Evolutionary conservation across 1,140 invertebrate genomes (phyloP).

Genomic region (Cepaea nemoralis): DNA sequence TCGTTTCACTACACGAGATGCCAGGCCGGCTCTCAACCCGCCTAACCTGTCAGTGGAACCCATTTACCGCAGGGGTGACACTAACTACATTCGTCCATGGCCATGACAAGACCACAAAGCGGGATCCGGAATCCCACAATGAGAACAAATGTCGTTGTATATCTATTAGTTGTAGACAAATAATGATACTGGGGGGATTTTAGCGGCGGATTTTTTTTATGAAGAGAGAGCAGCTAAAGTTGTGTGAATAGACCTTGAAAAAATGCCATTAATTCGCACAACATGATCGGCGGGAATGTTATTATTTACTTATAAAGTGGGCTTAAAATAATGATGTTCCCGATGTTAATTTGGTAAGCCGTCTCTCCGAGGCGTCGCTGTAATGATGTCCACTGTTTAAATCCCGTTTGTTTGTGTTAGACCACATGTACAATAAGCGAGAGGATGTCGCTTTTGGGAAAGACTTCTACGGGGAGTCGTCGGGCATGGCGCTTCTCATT

Average conservation of each 20-base stretch:
- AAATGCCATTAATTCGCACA: not conserved
- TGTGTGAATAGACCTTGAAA: not conserved
- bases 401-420: not conserved
- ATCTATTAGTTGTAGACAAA: constrained; percentile 18
- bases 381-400: constrained; percentile 16
- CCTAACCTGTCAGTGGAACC: constrained; percentile 3
- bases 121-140: not conserved
- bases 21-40: not conserved
- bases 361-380: constrained; percentile 1
- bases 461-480: not conserved
- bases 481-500: constrained; percentile 2
- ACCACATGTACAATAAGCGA: constrained; percentile 9
- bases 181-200: constrained; percentile 4
- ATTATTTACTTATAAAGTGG: constrained; percentile 18
- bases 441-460: not conserved
- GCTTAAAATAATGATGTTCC: constrained; percentile 1
- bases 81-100: constrained; percentile 14
- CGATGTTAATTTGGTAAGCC: not conserved
- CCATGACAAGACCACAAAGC: not conserved
- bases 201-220: not conserved
- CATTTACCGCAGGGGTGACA: constrained; percentile 6
- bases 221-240: not conserved
- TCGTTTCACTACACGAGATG: not conserved
- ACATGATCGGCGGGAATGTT: not conserved
- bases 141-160: constrained; percentile 4